These are phyloP conservation scores for Thymelicus lineola DNA, from an alignment of 2,888 invertebrate genomes.

Conservation along the genomic window DNA sequence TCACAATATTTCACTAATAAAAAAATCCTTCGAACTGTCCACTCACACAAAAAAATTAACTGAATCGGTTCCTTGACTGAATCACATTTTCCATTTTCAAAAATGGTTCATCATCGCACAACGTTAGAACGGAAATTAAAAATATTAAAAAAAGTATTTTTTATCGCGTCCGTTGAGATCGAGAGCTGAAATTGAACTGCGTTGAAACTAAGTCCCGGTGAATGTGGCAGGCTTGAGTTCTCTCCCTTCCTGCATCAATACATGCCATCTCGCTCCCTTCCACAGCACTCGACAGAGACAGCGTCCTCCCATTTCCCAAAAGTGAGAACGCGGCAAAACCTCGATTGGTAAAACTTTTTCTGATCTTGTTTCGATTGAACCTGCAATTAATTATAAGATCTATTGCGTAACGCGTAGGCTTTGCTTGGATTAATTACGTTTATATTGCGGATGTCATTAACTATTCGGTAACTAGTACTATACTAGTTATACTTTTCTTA, in stretches of 20 bases:
- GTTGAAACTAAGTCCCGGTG: constrained; percentile 2
- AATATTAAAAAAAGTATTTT: constrained; percentile 27
- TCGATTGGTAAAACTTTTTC: constrained; percentile 28
- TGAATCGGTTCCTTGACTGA: constrained; percentile 65
- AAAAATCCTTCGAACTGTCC: constrained; percentile 45
- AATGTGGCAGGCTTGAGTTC: constrained; percentile 24
- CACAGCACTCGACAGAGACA: constrained; percentile 6
- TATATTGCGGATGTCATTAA: not conserved
- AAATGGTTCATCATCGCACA: constrained; percentile 74
- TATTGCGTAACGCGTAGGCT: constrained; percentile 19
- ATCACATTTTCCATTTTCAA: constrained; percentile 80
- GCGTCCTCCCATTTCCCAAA: constrained; percentile 27
- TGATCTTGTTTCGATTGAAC: constrained; percentile 9
- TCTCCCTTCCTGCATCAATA: constrained; percentile 29
- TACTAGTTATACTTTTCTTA: not conserved
- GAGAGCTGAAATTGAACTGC: constrained; percentile 26
- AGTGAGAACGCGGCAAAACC: constrained; percentile 24
- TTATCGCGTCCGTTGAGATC: constrained; percentile 39
- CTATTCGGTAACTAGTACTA: not conserved
- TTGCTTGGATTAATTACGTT: not conserved
- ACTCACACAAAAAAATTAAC: constrained; percentile 47
- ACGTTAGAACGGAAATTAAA: constrained; percentile 27
- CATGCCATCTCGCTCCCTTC: constrained; percentile 12
- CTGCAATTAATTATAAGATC: constrained; percentile 22
- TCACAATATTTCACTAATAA: constrained; percentile 46